These are phyloP conservation scores for Saccopteryx leptura DNA, from an alignment of 2,113 vertebrate genomes.

Conservation along the genomic window DNA sequence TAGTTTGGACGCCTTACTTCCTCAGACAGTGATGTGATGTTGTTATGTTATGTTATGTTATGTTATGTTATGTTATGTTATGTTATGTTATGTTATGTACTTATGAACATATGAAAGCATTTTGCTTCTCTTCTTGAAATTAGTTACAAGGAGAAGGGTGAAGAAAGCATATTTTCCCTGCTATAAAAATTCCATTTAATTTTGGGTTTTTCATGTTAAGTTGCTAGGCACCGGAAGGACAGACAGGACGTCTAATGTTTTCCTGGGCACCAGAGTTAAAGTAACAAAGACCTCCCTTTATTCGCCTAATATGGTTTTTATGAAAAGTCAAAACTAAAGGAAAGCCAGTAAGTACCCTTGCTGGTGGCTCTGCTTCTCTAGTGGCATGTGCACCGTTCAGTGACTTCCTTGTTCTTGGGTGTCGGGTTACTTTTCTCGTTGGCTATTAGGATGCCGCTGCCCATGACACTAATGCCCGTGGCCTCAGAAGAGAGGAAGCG, in stretches of 20 bases:
- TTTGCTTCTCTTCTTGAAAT: neutral
- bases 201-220: neutral
- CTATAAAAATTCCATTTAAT: neutral
- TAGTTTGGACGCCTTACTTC: neutral
- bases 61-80: neutral
- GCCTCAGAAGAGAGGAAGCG: neutral
- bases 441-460: neutral
- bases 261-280: neutral
- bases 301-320: neutral
- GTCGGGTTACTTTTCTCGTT: neutral
- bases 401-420: conserved; percentile 1
- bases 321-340: neutral
- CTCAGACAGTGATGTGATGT: neutral
- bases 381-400: neutral
- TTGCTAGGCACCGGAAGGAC: neutral
- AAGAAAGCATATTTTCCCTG: neutral
- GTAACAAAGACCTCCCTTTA: neutral
- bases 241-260: neutral
- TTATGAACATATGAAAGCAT: neutral
- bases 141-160: neutral
- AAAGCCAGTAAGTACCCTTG: neutral
- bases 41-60: neutral
- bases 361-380: neutral
- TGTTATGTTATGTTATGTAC: neutral
- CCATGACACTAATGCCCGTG: neutral